Conservation (phyloP, 64 coral and sea anemone genomes). For the Actinia tenebrosa region DNA sequence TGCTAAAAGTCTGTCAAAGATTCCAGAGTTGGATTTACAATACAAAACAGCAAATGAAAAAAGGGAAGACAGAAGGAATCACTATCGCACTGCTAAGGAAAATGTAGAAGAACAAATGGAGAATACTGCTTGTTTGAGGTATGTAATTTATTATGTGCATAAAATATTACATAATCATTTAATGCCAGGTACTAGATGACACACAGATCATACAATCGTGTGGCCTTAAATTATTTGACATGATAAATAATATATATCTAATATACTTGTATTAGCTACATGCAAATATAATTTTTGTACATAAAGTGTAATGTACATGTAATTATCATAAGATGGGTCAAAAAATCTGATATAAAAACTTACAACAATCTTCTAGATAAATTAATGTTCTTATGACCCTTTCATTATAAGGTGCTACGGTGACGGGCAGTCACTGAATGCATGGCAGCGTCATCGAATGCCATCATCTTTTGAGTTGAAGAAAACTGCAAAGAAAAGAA, state of each 20-base stretch:
- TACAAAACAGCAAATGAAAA: not conserved
- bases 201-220: too few relatives aligned
- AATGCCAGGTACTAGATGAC: too few relatives aligned
- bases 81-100: not conserved
- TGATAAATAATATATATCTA: too few relatives aligned
- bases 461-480: not conserved
- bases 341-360: too few relatives aligned
- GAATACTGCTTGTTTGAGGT: not conserved
- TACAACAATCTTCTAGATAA: not conserved
- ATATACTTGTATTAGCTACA: too few relatives aligned
- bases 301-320: too few relatives aligned
- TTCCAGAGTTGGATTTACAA: constrained; percentile 8
- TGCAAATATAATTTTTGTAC: too few relatives aligned
- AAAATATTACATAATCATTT: not conserved
- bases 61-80: not conserved
- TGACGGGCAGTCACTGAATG: not conserved
- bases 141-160: not conserved
- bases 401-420: constrained; percentile 11
- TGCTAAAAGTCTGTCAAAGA: not conserved
- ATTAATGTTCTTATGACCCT: not conserved
- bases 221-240: too few relatives aligned
- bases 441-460: not conserved
- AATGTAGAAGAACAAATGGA: constrained; percentile 2
- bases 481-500: constrained; percentile 12
- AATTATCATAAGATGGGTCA: too few relatives aligned